Conservation (phyloP, 2,888 invertebrate genomes). For the Leptinotarsa rubiginosa region DNA sequence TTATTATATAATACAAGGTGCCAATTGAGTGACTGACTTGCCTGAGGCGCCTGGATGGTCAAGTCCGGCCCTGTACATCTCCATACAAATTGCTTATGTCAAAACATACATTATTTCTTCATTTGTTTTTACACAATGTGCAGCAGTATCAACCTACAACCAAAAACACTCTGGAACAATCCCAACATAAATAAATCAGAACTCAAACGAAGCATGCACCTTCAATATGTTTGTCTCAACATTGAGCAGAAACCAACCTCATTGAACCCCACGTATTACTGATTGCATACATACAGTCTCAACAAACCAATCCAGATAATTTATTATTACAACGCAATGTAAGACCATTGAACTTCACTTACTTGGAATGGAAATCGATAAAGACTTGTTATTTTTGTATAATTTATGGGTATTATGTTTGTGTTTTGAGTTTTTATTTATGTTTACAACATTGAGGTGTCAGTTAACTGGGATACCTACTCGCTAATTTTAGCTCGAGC, state of each 20-base stretch:
- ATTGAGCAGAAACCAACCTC: too few species aligned
- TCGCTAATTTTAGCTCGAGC: constrained; percentile 9
- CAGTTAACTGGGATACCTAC: constrained; percentile 1
- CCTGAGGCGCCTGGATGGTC: too few species aligned
- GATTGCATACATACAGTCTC: constrained; percentile 5
- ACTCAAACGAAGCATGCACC: not conserved
- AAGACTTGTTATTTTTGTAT: constrained; percentile 11
- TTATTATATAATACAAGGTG: too few species aligned
- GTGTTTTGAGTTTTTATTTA: constrained; percentile 12
- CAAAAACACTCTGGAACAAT: too few species aligned
- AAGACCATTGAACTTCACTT: constrained; percentile 15
- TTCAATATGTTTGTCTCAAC: not conserved
- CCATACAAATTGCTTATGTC: too few species aligned
- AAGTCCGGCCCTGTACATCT: too few species aligned
- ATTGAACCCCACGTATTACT: not conserved
- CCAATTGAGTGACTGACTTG: too few species aligned
- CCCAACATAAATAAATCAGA: too few species aligned
- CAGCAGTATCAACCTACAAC: too few species aligned
- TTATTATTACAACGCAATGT: constrained; percentile 1
- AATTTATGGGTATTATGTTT: constrained; percentile 8
- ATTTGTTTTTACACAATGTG: too few species aligned
- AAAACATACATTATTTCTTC: too few species aligned
- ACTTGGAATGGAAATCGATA: constrained; percentile 2
- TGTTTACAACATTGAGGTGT: constrained; percentile 14
- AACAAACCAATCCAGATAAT: not conserved